Evolutionary conservation across 2,113 vertebrate genomes (phyloP).

Genomic region (Nymphicus hollandicus): DNA sequence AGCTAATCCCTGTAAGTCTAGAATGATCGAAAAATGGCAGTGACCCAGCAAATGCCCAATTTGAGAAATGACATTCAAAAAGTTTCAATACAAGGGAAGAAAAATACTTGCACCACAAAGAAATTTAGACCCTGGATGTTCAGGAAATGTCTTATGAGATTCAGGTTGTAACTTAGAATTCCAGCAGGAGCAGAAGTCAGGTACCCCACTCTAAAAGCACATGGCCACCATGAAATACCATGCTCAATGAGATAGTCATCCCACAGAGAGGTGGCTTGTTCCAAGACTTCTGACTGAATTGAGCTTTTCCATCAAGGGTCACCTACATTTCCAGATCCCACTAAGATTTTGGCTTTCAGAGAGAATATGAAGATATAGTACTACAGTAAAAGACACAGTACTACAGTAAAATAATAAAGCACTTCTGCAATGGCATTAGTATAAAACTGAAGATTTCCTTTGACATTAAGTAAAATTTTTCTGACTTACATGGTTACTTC

Average conservation of each 20-base stretch:
- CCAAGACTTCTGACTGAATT: background rate
- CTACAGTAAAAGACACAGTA: background rate
- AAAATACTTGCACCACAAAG: background rate
- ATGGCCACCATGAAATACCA: accelerated
- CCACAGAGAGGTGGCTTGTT: background rate
- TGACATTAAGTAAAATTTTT: background rate
- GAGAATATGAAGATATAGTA: accelerated
- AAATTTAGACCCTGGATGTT: background rate
- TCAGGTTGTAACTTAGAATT: background rate
- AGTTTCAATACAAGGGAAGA: background rate
- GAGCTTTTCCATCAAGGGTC: background rate
- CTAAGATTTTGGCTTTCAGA: background rate
- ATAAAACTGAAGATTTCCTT: background rate
- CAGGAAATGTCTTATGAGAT: background rate
- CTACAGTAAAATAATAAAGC: background rate
- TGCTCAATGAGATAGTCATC: background rate
- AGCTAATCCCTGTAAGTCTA: background rate
- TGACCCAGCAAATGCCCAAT: background rate
- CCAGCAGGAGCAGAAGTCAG: background rate
- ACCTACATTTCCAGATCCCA: background rate
- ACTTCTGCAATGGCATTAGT: background rate
- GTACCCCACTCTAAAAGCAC: accelerated
- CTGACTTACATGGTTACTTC: background rate
- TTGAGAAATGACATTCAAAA: background rate
- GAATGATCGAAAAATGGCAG: background rate